Evolutionary conservation across 2,888 invertebrate species (phyloP).

Genomic region (Dione vanillae): DNA sequence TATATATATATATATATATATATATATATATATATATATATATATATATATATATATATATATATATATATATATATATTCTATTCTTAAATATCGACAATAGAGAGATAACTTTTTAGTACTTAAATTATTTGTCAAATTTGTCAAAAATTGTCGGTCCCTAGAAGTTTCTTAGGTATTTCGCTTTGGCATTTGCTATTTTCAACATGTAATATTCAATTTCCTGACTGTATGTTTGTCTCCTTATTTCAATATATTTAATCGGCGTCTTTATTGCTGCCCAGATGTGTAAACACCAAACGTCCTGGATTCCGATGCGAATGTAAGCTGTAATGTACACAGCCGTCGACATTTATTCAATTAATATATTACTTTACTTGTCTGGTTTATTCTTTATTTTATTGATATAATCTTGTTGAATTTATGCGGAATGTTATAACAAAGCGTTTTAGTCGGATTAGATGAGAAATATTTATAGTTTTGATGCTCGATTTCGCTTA

Average conservation of each 20-base stretch:
- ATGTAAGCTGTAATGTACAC: conserved; percentile 52
- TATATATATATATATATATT: too few relatives aligned
- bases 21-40: too few relatives aligned
- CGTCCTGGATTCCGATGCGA: conserved; percentile 55
- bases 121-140: background rate
- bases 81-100: too few relatives aligned
- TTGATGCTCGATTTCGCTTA: background rate
- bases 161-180: too few relatives aligned
- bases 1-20: too few relatives aligned
- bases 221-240: conserved; percentile 34
- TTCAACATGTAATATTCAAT: conserved; percentile 26
- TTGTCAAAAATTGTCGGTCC: background rate
- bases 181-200: conserved; percentile 27
- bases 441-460: conserved; percentile 10
- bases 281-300: conserved; percentile 74
- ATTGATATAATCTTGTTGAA: conserved; percentile 5
- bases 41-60: too few relatives aligned
- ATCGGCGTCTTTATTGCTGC: conserved; percentile 61
- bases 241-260: conserved; percentile 62
- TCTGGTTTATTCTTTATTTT: conserved; percentile 12
- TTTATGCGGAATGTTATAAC: conserved; percentile 10
- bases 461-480: background rate
- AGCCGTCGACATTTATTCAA: conserved; percentile 51
- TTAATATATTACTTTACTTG: conserved; percentile 48
- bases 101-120: too few relatives aligned